Percentiles rank a stretch among this genome's conserved stretches.
Evolutionary conservation across 2,888 invertebrate genomes (phyloP).

Genomic region (Cancer borealis): DNA sequence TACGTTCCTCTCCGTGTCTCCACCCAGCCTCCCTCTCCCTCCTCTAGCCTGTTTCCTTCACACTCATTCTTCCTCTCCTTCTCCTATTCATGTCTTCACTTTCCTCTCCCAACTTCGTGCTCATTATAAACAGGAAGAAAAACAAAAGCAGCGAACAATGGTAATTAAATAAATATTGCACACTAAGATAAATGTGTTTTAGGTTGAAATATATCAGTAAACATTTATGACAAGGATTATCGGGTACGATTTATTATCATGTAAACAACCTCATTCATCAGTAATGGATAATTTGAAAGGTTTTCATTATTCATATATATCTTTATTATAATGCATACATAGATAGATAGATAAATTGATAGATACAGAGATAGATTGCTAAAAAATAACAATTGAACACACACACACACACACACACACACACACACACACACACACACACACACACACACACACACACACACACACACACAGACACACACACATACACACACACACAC

Average conservation of each 20-base stretch:
- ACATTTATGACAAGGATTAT: neutral
- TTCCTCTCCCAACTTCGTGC: neutral
- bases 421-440: neutral
- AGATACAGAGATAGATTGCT: neutral
- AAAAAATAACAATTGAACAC: neutral
- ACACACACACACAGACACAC: neutral
- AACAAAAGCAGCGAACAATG: neutral
- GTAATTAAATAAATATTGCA: neutral
- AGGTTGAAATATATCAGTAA: neutral
- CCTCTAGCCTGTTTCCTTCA: neutral
- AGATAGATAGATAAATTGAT: neutral
- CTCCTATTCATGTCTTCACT: neutral
- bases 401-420: conserved; percentile 20
- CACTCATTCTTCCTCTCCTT: neutral
- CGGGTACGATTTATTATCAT: neutral
- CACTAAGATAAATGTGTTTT: neutral
- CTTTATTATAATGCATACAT: neutral
- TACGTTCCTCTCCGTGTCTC: no score
- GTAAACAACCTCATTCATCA: neutral
- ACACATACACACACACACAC: conserved; percentile 40
- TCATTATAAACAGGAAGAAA: no score
- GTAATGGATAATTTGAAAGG: neutral
- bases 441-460: neutral
- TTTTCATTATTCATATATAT: neutral
- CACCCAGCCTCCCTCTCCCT: neutral